Conservation (phyloP, 2,888 invertebrate species). For the Xylota sylvarum region DNA sequence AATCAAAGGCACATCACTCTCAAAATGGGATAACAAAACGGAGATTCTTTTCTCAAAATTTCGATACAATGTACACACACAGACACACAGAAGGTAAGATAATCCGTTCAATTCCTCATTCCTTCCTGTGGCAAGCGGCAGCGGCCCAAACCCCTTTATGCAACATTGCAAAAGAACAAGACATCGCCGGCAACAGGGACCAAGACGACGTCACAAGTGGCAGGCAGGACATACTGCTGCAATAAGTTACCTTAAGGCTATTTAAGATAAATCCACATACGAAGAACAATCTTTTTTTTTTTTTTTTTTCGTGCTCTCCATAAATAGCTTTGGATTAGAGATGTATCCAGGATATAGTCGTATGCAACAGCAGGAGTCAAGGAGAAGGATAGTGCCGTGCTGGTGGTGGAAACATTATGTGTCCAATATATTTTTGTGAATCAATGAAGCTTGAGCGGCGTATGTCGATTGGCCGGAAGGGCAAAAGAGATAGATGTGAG, state of each 20-base stretch:
- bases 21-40: conserved; percentile 64
- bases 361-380: conserved; percentile 67
- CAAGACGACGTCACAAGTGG: conserved; percentile 74
- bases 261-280: conserved; percentile 76
- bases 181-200: conserved; percentile 56
- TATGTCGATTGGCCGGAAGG: conserved; percentile 76
- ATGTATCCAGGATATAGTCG: conserved; percentile 67
- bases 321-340: conserved; percentile 75
- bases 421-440: conserved; percentile 76
- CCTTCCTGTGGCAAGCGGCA: conserved; percentile 6
- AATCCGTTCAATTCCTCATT: conserved; percentile 76
- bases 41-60: conserved; percentile 56
- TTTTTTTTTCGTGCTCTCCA: conserved; percentile 58
- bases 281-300: conserved; percentile 66
- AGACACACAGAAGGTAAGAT: conserved; percentile 68
- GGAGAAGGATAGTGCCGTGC: conserved; percentile 16
- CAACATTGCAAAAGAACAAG: conserved; percentile 65
- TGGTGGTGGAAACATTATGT: conserved; percentile 68
- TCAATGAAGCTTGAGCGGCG: conserved; percentile 76
- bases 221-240: conserved; percentile 74
- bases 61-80: conserved; percentile 66
- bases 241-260: conserved; percentile 78
- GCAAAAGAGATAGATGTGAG: conserved; percentile 53
- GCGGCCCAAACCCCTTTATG: conserved; percentile 34
- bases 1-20: conserved; percentile 63